These are phyloP conservation scores for Acanthornis magna DNA, from an alignment of 2,797 vertebrate species.

Conservation along the genomic window DNA sequence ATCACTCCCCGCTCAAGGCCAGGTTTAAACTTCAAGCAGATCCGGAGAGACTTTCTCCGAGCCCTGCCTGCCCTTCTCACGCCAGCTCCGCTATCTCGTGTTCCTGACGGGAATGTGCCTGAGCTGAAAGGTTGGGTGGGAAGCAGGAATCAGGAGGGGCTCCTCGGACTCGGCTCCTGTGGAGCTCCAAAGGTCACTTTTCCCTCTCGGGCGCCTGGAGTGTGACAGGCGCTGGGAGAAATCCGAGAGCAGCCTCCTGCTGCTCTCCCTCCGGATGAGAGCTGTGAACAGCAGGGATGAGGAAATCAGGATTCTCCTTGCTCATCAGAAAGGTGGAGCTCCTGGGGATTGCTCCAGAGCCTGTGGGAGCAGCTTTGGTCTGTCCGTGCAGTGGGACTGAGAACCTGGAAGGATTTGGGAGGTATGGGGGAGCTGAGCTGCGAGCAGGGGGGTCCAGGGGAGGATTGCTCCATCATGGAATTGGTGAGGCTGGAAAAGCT, in stretches of 20 bases:
- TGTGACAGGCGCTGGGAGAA: neutral
- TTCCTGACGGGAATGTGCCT: neutral
- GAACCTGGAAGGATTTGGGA: neutral
- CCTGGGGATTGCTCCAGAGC: neutral
- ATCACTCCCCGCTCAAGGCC: neutral
- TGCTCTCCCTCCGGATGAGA: accelerated
- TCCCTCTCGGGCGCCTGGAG: neutral
- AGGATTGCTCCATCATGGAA: neutral
- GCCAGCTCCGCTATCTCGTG: accelerated
- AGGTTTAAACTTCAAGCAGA: neutral
- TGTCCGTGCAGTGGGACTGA: accelerated
- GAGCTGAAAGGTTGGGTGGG: neutral
- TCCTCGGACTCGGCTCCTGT: accelerated
- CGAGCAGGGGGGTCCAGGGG: neutral
- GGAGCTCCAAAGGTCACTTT: neutral
- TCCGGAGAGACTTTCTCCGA: neutral
- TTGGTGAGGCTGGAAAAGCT: neutral
- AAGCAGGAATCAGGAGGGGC: neutral
- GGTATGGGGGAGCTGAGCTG: neutral
- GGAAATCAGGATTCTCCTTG: neutral
- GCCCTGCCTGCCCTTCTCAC: neutral
- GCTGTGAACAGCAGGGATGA: neutral
- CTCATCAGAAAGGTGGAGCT: too few species aligned
- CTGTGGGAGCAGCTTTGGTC: neutral
- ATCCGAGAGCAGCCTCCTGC: neutral